These are phyloP conservation scores for Columba guinea DNA, from an alignment of 2,797 vertebrate genomes.

Conservation along the genomic window DNA sequence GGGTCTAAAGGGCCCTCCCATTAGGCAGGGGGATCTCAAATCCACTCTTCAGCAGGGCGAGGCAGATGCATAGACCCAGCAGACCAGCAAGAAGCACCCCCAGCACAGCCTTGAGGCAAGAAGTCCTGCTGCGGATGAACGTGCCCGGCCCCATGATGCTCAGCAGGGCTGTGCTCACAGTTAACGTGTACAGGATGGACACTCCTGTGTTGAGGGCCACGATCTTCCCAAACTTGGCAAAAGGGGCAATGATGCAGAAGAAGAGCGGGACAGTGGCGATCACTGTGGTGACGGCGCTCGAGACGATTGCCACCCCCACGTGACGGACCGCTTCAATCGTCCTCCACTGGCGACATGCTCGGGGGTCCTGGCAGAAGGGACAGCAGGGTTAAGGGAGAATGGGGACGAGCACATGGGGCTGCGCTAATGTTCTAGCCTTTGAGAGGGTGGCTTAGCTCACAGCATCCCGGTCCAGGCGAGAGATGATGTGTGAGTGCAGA, in stretches of 20 bases:
- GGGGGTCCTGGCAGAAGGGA: conserved; percentile 76
- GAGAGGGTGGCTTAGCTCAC: neutral
- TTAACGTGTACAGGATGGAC: conserved; percentile 93
- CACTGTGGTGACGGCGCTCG: conserved; percentile 92
- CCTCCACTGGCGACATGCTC: conserved; percentile 82
- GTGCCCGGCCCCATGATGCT: conserved; percentile 85
- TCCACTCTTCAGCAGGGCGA: conserved; percentile 72
- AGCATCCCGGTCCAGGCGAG: fast-evolving
- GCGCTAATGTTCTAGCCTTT: fast-evolving
- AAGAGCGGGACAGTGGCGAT: conserved; percentile 95
- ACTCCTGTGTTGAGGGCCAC: conserved; percentile 94
- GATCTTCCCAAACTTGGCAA: conserved; percentile 97
- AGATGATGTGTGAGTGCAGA: neutral
- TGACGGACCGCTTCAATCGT: conserved; percentile 89
- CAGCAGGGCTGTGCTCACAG: conserved; percentile 90
- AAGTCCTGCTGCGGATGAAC: conserved; percentile 86
- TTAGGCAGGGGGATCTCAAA: conserved; percentile 76
- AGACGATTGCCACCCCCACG: conserved; percentile 94
- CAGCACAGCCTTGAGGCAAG: conserved; percentile 89
- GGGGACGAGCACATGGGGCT: neutral
- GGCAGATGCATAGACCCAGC: conserved; percentile 75
- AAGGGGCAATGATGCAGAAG: conserved; percentile 98
- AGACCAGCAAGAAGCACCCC: conserved; percentile 76
- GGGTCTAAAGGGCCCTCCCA: conserved; percentile 70
- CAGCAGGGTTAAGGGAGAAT: neutral